These are phyloP conservation scores for Lasioglossum vierecki DNA, from an alignment of 2,888 invertebrate genomes.

Conservation along the genomic window DNA sequence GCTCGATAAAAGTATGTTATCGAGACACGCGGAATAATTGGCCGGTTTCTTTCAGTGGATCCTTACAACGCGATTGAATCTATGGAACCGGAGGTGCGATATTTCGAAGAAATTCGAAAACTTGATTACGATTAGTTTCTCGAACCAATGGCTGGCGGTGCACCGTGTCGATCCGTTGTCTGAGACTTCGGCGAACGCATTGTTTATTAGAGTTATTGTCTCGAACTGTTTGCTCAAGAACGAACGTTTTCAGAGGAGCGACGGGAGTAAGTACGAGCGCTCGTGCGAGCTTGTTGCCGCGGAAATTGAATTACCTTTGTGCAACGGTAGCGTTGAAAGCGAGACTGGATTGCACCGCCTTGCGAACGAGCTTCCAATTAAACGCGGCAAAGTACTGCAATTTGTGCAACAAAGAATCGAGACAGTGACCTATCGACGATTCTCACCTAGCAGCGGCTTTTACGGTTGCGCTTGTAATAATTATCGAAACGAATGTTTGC, in stretches of 20 bases:
- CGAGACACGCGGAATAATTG: constrained; percentile 7
- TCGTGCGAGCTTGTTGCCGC: constrained; percentile 57
- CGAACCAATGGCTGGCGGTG: not conserved
- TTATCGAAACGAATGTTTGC: constrained; percentile 33
- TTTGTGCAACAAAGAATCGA: constrained; percentile 35
- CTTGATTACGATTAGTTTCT: not conserved
- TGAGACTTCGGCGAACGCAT: constrained; percentile 51
- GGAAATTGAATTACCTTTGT: constrained; percentile 77
- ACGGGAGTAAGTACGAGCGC: constrained; percentile 3
- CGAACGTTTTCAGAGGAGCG: constrained; percentile 63
- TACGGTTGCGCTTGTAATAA: too few species aligned
- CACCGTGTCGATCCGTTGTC: constrained; percentile 32
- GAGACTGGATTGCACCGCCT: constrained; percentile 53
- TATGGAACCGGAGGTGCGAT: not conserved
- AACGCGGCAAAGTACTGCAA: constrained; percentile 39
- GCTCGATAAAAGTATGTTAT: constrained; percentile 1
- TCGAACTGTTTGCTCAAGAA: constrained; percentile 34
- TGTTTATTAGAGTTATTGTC: constrained; percentile 69
- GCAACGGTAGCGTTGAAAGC: constrained; percentile 60
- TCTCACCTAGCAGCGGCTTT: not conserved
- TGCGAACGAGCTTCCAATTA: constrained; percentile 61
- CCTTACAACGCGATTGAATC: not conserved
- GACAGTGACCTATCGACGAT: not conserved
- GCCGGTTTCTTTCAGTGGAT: not conserved
- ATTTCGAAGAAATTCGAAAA: not conserved